Evolutionary conservation across 2,113 vertebrate species (phyloP).

Genomic region (Sinocyclocheilus rhinocerous): DNA sequence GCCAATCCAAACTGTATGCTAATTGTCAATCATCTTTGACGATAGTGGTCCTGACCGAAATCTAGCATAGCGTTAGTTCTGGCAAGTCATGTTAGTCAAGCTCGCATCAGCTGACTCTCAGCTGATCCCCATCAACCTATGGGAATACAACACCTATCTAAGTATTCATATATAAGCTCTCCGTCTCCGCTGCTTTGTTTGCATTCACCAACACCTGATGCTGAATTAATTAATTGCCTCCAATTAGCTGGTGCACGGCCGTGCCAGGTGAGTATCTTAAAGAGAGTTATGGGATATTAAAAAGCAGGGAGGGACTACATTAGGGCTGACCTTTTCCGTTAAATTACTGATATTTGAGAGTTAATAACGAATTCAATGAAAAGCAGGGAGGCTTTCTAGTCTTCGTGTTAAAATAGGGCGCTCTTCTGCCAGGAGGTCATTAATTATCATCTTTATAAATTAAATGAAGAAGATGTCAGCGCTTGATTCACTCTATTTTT

Average conservation of each 20-base stretch:
- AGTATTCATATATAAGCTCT: too few species aligned
- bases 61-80: too few species aligned
- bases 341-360: slow-evolving; percentile 83
- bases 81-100: too few species aligned
- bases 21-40: too few species aligned
- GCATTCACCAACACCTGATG: slow-evolving; percentile 75
- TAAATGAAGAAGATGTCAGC: slow-evolving; percentile 77
- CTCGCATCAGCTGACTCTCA: too few species aligned
- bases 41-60: too few species aligned
- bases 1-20: too few species aligned
- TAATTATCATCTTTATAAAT: slow-evolving; percentile 82
- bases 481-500: slow-evolving; percentile 67
- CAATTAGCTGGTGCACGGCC: slow-evolving; percentile 70
- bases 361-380: slow-evolving; percentile 79
- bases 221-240: slow-evolving; percentile 73
- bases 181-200: slow-evolving; percentile 72
- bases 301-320: slow-evolving; percentile 74
- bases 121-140: too few species aligned
- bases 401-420: slow-evolving; percentile 70
- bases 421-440: slow-evolving; percentile 73
- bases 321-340: slow-evolving; percentile 81
- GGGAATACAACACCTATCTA: too few species aligned
- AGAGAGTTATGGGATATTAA: slow-evolving; percentile 74
- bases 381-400: slow-evolving; percentile 68
- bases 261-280: slow-evolving; percentile 65